Evolutionary conservation across 2,113 vertebrate species (phyloP), one percentile per base, ranked within the genome.

Genomic region (Ariopsis seemanni): DNA sequence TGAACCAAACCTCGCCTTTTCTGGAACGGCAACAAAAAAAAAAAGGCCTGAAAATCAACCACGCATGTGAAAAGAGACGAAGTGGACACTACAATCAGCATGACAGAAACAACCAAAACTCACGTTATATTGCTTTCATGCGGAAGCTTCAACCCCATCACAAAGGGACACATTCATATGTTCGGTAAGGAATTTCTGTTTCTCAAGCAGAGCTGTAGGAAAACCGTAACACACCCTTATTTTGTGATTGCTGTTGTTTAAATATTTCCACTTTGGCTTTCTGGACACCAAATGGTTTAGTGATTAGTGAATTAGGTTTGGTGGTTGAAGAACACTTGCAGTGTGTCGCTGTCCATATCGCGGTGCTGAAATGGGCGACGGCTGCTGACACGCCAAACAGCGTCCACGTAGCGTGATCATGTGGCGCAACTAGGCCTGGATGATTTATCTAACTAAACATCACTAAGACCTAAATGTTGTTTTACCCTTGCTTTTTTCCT

Each of bases 61-160:
- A 34, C 89, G 81, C 53, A 77, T 85, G 79, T 86, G 58, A 60
- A 82, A 81, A 85, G 17, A 69, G 34, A 88, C 78, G 6, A 85
- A 85, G 85, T 85, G 42, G 50, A 27, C 85, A 52, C 42, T 42
- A 62, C 90, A 48, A 48, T 20, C 18, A 93, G 81, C 91, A 99
- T 99, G 98, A 97, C 97, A 52, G 98, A 99, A 88, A 95, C 92
- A 88, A 95, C 92, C 83, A 98, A 99, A 92, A 98, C 97, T 67
- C 98, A 99, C 94, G 97, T 98, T 88, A 99, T 99, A 91, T 88
- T 99, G 93, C 95, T 99, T 86, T 96, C 98, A 91, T 99, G 98
- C 93, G 98, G 98, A 93, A 99, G 97, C 95, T 98, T 99, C 95
- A 99, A 99, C 90, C 98, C 98, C 90, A 96, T 99, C 95, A 99